phyloP scores from a whole-genome alignment of 1,140 invertebrate species.

The Temnothorax nylanderi region DNA sequence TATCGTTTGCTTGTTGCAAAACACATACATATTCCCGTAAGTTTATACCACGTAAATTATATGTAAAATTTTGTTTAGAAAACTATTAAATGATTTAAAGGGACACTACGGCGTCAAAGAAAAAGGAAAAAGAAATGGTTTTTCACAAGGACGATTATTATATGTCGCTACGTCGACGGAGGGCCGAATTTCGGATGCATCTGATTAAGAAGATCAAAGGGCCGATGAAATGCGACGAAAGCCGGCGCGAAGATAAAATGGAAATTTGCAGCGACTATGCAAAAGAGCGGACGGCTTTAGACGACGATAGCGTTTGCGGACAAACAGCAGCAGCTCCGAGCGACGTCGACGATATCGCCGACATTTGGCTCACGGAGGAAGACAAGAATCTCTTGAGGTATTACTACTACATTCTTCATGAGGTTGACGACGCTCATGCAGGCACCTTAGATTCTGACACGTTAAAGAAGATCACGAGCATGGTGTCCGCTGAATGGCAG shows the following conservation, averaged over 20 bases:
- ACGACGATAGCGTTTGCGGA: neutral
- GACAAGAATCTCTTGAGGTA: slow-evolving; percentile 92
- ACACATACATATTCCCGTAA: neutral
- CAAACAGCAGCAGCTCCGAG: neutral
- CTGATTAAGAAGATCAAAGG: slow-evolving; percentile 85
- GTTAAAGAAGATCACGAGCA: slow-evolving; percentile 86
- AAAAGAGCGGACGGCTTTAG: neutral
- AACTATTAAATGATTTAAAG: slow-evolving; percentile 23
- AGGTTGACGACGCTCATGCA: slow-evolving; percentile 94
- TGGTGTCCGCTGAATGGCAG: slow-evolving; percentile 84
- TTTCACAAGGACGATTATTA: slow-evolving; percentile 85
- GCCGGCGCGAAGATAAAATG: slow-evolving; percentile 78
- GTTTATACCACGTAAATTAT: neutral
- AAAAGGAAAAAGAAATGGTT: slow-evolving; percentile 51
- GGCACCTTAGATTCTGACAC: slow-evolving; percentile 89
- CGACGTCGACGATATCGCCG: slow-evolving; percentile 49
- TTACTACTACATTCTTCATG: slow-evolving; percentile 96
- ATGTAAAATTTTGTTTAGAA: neutral
- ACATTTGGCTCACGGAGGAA: slow-evolving; percentile 85
- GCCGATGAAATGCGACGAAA: slow-evolving; percentile 35
- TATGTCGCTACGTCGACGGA: slow-evolving; percentile 89
- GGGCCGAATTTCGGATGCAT: slow-evolving; percentile 93
- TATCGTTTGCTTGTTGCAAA: neutral
- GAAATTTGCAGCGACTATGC: slow-evolving; percentile 72
- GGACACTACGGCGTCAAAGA: neutral